Evolutionary conservation across 2,113 vertebrate species (phyloP), one percentile per base, ranked within the genome.

Genomic region (Leucopsar rothschildi): DNA sequence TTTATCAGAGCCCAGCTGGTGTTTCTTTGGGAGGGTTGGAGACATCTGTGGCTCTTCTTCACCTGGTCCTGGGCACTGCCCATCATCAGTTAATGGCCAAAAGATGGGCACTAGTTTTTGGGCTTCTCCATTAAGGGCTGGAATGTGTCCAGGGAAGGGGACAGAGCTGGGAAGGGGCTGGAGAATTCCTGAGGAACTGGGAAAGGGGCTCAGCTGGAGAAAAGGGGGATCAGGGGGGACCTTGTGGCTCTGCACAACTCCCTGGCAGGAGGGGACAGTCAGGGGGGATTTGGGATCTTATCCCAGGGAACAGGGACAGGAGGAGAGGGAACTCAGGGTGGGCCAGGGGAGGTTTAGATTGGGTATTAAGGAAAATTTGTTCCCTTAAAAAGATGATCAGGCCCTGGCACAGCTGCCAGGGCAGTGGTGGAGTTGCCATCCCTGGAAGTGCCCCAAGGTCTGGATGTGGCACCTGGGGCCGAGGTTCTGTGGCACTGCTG

Each of bases 321-420:
- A 69, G 9, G 3, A 39, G 39, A 69, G 33, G 47, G 6, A 78
- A 53, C 39, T 24, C 47, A 45, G 33, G 27, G 11, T 44, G 63
- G 6, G 27, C 18, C 63, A 37, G 47, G 23, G 55, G 0, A 45
- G 4, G 6, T 0, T 45, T 7, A 53, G 64, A 0, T 1, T 20
- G 20, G 28, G 25, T 14, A 17, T 47, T 1, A 2, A 14, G 39
- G 24, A 40, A 61, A 47, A 29, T 13, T n/a, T 17, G 40, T n/a
- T 39, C 15, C 12, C 19, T n/a, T 15, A 2, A 4, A 37, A 15
- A 8, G 29, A 15, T 11, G 12, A 9, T 10, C 56, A 55, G 19
- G 47, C 28, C 6, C 15, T 11, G 55, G 23, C 40, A 39, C 8
- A n/a, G 12, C 22, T 45, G 27, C 53, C 45, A 37, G 72, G 63